These are phyloP conservation scores for Eciton burchellii DNA, from an alignment of 1,140 invertebrate genomes.

Conservation along the genomic window DNA sequence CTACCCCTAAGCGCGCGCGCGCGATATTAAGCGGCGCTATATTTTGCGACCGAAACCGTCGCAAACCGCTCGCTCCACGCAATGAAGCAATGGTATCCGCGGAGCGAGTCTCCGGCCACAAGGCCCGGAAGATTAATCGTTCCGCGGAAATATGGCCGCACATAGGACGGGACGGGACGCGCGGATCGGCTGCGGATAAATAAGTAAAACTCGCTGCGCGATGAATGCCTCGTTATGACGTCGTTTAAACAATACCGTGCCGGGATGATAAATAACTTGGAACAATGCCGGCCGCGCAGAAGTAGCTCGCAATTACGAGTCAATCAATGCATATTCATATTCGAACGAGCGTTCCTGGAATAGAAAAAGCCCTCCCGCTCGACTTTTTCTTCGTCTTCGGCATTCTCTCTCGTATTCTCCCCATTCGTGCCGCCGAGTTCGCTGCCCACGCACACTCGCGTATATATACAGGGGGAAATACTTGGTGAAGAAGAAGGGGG, in stretches of 20 bases:
- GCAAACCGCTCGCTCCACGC: conserved; percentile 35
- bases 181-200: conserved; percentile 61
- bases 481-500: conserved; percentile 16
- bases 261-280: conserved; percentile 71
- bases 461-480: conserved; percentile 21
- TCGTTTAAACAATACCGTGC: conserved; percentile 70
- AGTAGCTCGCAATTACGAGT: conserved; percentile 75
- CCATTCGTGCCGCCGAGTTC: conserved; percentile 48
- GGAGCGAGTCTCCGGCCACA: not conserved
- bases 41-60: conserved; percentile 46
- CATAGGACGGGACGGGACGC: conserved; percentile 8
- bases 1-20: conserved; percentile 41
- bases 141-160: conserved; percentile 53
- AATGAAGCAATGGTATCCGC: conserved; percentile 16
- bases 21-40: conserved; percentile 54
- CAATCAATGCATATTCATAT: conserved; percentile 78
- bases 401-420: conserved; percentile 55
- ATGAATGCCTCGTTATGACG: conserved; percentile 71
- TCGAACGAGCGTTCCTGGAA: conserved; percentile 74
- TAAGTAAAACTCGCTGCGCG: conserved; percentile 59
- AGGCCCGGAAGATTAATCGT: conserved; percentile 63
- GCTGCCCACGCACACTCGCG: conserved; percentile 64
- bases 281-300: conserved; percentile 66
- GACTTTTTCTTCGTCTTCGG: conserved; percentile 47
- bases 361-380: conserved; percentile 70